Conservation (phyloP, 1,140 invertebrate species). For the Panagrolaimus sp. region DNA sequence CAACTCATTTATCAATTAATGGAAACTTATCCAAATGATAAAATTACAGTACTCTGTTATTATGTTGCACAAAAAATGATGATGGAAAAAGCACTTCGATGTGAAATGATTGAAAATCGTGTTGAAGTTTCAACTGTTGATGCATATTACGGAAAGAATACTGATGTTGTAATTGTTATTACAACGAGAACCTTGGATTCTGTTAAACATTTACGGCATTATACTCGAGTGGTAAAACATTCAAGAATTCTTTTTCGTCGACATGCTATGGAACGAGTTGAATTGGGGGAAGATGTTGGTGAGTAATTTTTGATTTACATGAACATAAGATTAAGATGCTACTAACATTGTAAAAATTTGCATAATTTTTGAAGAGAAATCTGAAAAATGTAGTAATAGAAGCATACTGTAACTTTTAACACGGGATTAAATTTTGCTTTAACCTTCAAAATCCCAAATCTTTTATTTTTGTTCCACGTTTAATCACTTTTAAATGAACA, state of each 20-base stretch:
- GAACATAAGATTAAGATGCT: too few relatives aligned
- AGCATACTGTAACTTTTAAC: too few relatives aligned
- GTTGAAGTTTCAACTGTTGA: background rate
- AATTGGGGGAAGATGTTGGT: too few relatives aligned
- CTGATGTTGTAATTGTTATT: background rate
- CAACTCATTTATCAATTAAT: background rate
- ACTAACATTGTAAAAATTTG: too few relatives aligned
- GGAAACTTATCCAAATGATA: background rate
- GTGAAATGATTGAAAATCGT: background rate
- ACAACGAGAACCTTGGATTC: background rate
- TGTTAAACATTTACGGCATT: background rate
- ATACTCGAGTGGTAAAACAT: background rate
- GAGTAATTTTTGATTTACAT: background rate
- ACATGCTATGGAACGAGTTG: background rate
- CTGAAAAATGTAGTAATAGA: too few relatives aligned
- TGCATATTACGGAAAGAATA: background rate
- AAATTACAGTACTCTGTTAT: background rate
- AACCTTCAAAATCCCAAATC: too few relatives aligned
- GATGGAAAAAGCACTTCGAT: background rate
- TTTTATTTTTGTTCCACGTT: too few relatives aligned
- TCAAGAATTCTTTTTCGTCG: constrained; percentile 1
- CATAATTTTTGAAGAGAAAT: too few relatives aligned
- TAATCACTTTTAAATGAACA: too few relatives aligned
- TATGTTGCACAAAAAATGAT: background rate
- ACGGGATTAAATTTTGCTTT: too few relatives aligned